These are phyloP conservation scores for Trissolcus basalis DNA, from an alignment of 1,140 invertebrate species.

Conservation along the genomic window DNA sequence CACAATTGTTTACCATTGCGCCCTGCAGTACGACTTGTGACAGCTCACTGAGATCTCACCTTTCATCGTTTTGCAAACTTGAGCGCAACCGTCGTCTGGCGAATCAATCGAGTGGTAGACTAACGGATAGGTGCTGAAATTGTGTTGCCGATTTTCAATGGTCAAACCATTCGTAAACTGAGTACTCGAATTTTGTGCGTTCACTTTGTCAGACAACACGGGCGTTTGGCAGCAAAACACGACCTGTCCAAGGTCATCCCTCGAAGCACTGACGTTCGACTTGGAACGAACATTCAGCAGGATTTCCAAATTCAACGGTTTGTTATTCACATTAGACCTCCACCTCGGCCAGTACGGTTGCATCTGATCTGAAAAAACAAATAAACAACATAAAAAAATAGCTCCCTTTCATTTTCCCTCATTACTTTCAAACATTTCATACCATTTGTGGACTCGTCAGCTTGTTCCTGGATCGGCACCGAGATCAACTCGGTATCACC, in stretches of 20 bases:
- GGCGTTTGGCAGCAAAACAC: constrained; percentile 37
- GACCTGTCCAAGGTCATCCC: constrained; percentile 7
- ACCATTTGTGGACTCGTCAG: constrained; percentile 6
- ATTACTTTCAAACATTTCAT: no score
- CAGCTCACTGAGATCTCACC: background rate
- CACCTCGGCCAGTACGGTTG: constrained; percentile 31
- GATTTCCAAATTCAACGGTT: constrained; percentile 17
- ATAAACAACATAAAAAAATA: no score
- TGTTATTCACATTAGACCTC: constrained; percentile 18
- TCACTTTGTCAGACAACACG: constrained; percentile 29
- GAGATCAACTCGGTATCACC: constrained; percentile 16
- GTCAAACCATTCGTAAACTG: constrained; percentile 10
- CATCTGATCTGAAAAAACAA: constrained; percentile 11
- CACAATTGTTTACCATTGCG: background rate
- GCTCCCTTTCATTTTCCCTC: no score
- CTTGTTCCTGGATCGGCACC: background rate
- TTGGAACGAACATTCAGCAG: constrained; percentile 15
- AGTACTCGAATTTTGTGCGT: constrained; percentile 8
- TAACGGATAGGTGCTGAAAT: constrained; percentile 23
- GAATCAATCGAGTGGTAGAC: constrained; percentile 10
- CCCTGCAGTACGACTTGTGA: constrained; percentile 6
- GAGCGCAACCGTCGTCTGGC: background rate
- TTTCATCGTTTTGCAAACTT: constrained; percentile 3
- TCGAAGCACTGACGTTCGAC: background rate
- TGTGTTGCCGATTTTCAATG: constrained; percentile 21